phyloP scores from a whole-genome alignment of 2,888 invertebrate species.

The Ametastegia equiseti region DNA sequence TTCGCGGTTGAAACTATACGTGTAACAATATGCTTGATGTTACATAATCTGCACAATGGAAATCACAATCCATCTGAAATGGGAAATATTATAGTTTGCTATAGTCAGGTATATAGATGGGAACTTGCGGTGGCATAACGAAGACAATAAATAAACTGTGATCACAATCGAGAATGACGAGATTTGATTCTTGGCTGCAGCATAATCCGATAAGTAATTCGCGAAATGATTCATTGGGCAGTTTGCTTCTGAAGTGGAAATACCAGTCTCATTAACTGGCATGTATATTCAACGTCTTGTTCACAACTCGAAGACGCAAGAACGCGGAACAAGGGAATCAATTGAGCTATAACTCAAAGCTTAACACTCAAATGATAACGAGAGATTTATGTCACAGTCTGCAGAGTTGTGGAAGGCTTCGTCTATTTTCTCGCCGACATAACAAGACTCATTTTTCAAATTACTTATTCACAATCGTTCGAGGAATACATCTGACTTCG shows the following conservation, averaged over 20 bases:
- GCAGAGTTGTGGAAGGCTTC: conserved; percentile 3
- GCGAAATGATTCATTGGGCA: conserved; percentile 15
- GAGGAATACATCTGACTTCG: background rate
- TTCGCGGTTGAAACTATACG: background rate
- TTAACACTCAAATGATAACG: background rate
- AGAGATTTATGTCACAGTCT: background rate
- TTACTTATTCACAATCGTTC: background rate
- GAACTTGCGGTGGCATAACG: too few species aligned
- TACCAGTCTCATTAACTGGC: conserved; percentile 38
- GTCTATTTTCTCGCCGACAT: background rate
- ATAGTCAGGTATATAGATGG: background rate
- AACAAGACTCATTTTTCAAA: background rate
- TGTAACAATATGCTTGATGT: background rate
- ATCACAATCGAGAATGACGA: conserved; percentile 34
- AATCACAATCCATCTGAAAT: background rate
- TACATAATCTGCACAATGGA: background rate
- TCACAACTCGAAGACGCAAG: background rate
- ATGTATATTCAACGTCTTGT: background rate
- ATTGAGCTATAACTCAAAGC: conserved; percentile 4
- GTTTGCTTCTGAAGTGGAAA: conserved; percentile 15
- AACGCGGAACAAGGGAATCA: background rate
- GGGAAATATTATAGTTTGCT: background rate
- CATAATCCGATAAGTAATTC: conserved; percentile 20
- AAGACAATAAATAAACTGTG: background rate
- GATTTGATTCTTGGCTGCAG: conserved; percentile 20